Base-by-base conservation (phyloP, 2,113 vertebrate species). In the Percina caprodes region DNA sequence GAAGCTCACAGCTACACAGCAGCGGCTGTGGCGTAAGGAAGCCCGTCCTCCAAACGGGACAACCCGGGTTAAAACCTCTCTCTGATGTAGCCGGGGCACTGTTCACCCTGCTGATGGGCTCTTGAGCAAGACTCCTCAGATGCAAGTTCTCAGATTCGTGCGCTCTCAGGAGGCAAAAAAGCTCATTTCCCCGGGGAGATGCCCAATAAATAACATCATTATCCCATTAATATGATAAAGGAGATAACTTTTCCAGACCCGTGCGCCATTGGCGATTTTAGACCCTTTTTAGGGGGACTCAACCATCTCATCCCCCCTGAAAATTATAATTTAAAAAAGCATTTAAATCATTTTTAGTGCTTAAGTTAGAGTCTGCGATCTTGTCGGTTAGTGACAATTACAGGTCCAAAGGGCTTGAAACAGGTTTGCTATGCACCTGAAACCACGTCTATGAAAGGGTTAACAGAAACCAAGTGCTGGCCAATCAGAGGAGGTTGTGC, bases 221-320 rank as follows among this genome's bases (percentile, higher is more conserved):
- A 81, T 48, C 74, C 74, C 86, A 86, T 91, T 74, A 86, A 85
- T 80, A 77, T 71, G 90, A 88, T 73, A 81, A 73, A 84, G 79
- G 81, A 74, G 67, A 42, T 39, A 55, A 70, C n/a, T 67, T 79
- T 8, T 79, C 69, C 82, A 80, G 65, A 79, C 8, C 56, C 65
- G 7, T 18, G 69, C 78, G 56, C 71, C 39, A 39, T 10, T 39
- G 39, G 39, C 8, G 39, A 42, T 42, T 42, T 10, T 42, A 42
- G 8, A 42, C 10, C 39, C 39, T 42, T 42, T 11, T 42, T 42
- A 42, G 10, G 39, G 39, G 2, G 39, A 10, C 39, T 42, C 39
- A 42, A 11, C 0, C 9, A 42, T 42, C 39, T 11, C 9, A 42
- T 9, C 39, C 39, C 9, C 39, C 39, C 9, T 42, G 11, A 42